Percentiles rank a stretch among this genome's conserved stretches.
Conservation (phyloP, 2,113 vertebrate genomes). For the Morone saxatilis region DNA sequence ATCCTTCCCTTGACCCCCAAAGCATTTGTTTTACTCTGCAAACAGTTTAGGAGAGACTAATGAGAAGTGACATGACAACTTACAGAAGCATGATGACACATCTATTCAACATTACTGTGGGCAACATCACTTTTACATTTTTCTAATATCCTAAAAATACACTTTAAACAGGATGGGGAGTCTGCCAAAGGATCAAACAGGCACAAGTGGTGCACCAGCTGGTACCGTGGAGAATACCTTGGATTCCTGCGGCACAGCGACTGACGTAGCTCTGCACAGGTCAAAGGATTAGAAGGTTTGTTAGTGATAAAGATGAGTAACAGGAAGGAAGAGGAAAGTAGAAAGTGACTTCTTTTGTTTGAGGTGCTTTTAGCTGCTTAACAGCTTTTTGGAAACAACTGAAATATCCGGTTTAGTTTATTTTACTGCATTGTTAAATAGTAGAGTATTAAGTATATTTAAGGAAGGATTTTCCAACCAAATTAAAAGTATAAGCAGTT, state of each 20-base stretch:
- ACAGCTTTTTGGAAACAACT: conserved; percentile 18
- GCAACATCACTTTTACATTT: conserved; percentile 56
- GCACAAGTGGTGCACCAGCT: conserved; percentile 78
- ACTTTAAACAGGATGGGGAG: conserved; percentile 59
- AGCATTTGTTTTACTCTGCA: conserved; percentile 20
- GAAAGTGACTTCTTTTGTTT: conserved; percentile 44
- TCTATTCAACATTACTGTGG: conserved; percentile 58
- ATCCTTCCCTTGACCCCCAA: conserved; percentile 45
- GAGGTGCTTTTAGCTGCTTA: conserved; percentile 16
- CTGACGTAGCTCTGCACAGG: conserved; percentile 65
- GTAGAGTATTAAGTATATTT: background rate
- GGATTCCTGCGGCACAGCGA: conserved; percentile 59
- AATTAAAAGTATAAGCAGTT: conserved; percentile 8
- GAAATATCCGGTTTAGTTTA: background rate
- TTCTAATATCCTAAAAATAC: conserved; percentile 76
- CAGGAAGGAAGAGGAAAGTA: conserved; percentile 43
- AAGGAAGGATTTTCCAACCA: background rate
- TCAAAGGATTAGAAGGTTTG: conserved; percentile 67
- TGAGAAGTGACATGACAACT: conserved; percentile 50
- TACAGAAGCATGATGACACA: conserved; percentile 64
- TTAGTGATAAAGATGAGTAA: conserved; percentile 63
- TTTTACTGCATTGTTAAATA: background rate
- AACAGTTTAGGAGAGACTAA: conserved; percentile 53
- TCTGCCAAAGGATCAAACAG: conserved; percentile 79
- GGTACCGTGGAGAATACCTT: conserved; percentile 75